Percentiles rank a stretch among this genome's conserved stretches.
phyloP scores from a whole-genome alignment of 2,797 vertebrate species.

The Kryptopterus vitreolus region DNA sequence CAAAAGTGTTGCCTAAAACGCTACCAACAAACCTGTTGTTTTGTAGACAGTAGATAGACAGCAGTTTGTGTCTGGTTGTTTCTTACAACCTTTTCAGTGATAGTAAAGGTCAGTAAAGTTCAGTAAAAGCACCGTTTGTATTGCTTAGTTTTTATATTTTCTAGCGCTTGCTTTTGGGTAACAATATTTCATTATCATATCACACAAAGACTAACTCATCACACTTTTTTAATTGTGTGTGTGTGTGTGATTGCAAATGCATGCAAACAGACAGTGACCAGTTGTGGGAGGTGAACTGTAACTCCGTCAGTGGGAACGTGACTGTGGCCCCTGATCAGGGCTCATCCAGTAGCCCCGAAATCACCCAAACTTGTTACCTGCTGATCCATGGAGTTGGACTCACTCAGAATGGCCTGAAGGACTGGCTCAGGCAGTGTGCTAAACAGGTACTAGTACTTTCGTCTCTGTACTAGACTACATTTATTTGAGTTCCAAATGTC shows the following conservation, averaged over 20 bases:
- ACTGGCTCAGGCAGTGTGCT: constrained; percentile 90
- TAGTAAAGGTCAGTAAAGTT: not conserved
- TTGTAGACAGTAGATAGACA: not conserved
- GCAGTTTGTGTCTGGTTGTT: not conserved
- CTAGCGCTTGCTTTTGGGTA: constrained; percentile 6
- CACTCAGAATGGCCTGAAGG: constrained; percentile 84
- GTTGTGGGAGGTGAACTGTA: constrained; percentile 85
- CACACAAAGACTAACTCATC: not conserved
- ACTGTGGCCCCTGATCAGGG: constrained; percentile 73
- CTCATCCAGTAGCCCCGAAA: constrained; percentile 48
- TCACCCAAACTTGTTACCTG: constrained; percentile 78
- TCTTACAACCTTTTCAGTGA: not conserved
- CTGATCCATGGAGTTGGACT: constrained; percentile 87
- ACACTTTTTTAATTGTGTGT: not conserved
- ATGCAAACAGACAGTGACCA: constrained; percentile 80
- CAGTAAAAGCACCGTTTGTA: not conserved
- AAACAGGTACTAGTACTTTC: constrained; percentile 80
- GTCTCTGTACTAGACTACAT: not conserved
- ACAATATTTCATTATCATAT: not conserved
- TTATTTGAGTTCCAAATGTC: not conserved
- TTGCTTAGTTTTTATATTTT: not conserved
- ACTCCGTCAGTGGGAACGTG: constrained; percentile 79
- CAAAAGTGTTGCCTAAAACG: not conserved
- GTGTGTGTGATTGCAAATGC: constrained; percentile 14
- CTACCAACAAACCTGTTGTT: not conserved